Conservation (phyloP, 2,888 invertebrate genomes). For the Caenorhabditis sinica region DNA sequence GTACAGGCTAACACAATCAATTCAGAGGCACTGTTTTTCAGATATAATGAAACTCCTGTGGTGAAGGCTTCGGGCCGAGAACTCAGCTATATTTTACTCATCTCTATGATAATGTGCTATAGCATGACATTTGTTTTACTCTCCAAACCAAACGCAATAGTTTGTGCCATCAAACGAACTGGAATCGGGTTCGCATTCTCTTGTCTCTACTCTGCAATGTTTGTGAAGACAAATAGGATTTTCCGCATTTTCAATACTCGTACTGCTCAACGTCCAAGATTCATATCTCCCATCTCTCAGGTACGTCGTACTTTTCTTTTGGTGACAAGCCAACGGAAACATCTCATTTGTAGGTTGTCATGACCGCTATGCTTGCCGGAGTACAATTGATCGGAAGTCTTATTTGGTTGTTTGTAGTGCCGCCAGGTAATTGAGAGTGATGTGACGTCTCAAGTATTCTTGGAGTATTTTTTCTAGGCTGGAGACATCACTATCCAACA, state of each 20-base stretch:
- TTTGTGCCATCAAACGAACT: conserved; percentile 87
- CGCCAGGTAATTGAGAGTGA: conserved; percentile 79
- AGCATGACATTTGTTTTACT: conserved; percentile 88
- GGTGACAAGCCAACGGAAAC: conserved; percentile 47
- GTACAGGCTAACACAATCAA: background rate
- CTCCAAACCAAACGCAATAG: conserved; percentile 87
- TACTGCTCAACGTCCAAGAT: conserved; percentile 88
- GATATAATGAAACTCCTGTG: conserved; percentile 87
- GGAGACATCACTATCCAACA: conserved; percentile 84
- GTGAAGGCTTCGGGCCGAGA: conserved; percentile 90
- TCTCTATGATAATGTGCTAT: conserved; percentile 89
- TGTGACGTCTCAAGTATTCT: conserved; percentile 13
- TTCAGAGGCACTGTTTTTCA: conserved; percentile 82
- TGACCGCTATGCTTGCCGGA: conserved; percentile 86
- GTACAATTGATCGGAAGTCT: conserved; percentile 88
- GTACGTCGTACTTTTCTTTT: conserved; percentile 84
- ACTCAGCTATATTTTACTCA: conserved; percentile 88
- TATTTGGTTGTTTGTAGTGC: conserved; percentile 88
- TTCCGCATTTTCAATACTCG: conserved; percentile 87
- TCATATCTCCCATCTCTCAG: conserved; percentile 90
- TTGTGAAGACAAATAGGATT: conserved; percentile 90
- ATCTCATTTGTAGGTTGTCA: conserved; percentile 68
- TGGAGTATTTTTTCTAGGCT: conserved; percentile 85
- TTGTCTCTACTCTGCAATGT: conserved; percentile 89
- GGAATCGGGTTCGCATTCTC: conserved; percentile 89